Conservation (phyloP, 2,888 invertebrate species). For the Orthonevra nobilis region DNA sequence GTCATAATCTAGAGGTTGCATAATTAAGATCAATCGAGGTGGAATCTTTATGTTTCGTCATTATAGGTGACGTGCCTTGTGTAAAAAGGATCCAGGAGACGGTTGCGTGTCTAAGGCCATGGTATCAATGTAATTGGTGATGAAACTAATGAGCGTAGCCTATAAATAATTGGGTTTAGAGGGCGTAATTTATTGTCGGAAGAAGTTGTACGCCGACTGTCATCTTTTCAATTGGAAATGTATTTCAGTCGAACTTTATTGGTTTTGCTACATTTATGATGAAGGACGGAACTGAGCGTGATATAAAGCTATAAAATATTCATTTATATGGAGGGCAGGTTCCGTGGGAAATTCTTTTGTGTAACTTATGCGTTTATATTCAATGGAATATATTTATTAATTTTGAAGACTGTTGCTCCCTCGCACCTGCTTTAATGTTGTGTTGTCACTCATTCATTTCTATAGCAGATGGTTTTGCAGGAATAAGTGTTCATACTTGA, state of each 20-base stretch:
- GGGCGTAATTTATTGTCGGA: no score
- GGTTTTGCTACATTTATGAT: conserved; percentile 19
- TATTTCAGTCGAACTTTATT: conserved; percentile 1
- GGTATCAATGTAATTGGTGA: conserved; percentile 72
- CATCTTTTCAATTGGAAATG: background rate
- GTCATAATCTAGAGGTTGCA: conserved; percentile 70
- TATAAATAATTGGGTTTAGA: conserved; percentile 72
- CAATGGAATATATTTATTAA: no score
- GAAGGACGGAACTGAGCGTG: no score
- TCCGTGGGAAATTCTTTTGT: conserved; percentile 28
- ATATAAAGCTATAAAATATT: background rate
- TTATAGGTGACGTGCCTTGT: conserved; percentile 65
- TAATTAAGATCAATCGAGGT: conserved; percentile 73
- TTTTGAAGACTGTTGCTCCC: no score
- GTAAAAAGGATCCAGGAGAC: conserved; percentile 29
- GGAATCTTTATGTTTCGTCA: conserved; percentile 71
- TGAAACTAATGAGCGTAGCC: conserved; percentile 75
- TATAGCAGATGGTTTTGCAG: no score
- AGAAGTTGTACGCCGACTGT: background rate
- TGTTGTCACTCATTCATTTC: no score
- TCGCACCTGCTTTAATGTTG: no score
- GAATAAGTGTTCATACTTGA: no score
- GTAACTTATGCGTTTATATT: no score
- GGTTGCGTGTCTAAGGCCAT: conserved; percentile 19
- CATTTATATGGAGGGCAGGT: background rate